phyloP scores from a whole-genome alignment of 2,888 invertebrate genomes.

The Vanessa cardui region DNA sequence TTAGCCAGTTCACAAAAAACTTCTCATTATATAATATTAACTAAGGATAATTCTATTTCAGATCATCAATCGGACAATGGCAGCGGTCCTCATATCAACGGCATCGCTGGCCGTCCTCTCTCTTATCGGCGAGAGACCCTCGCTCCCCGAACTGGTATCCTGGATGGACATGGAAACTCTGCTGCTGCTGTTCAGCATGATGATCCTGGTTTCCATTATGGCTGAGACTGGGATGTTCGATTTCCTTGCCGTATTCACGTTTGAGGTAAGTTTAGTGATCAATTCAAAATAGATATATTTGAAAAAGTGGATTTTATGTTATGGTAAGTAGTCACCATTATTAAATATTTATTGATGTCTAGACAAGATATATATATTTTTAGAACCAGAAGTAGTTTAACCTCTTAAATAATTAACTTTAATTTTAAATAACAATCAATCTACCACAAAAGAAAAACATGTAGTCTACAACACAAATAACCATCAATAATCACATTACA shows the following conservation, averaged over 20 bases:
- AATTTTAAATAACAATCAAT: no score
- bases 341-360: no score
- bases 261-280: conserved; percentile 82
- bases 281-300: neutral
- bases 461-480: no score
- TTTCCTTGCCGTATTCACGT: conserved; percentile 90
- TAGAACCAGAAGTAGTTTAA: no score
- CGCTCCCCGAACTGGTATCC: conserved; percentile 88
- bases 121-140: conserved; percentile 88
- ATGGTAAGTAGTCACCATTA: no score
- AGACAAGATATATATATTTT: no score
- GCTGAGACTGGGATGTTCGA: conserved; percentile 96
- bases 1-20: no score
- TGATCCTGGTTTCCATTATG: conserved; percentile 93
- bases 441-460: no score
- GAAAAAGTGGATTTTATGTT: neutral
- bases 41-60: conserved; percentile 52
- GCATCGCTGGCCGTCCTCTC: conserved; percentile 90
- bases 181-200: conserved; percentile 93
- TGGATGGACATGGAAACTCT: conserved; percentile 95
- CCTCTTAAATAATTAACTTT: no score
- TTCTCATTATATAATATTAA: neutral
- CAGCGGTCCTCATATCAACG: conserved; percentile 91
- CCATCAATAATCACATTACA: no score
- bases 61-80: conserved; percentile 92